Base-by-base conservation (phyloP, 2,797 vertebrate species). In the Crenichthys baileyi region DNA sequence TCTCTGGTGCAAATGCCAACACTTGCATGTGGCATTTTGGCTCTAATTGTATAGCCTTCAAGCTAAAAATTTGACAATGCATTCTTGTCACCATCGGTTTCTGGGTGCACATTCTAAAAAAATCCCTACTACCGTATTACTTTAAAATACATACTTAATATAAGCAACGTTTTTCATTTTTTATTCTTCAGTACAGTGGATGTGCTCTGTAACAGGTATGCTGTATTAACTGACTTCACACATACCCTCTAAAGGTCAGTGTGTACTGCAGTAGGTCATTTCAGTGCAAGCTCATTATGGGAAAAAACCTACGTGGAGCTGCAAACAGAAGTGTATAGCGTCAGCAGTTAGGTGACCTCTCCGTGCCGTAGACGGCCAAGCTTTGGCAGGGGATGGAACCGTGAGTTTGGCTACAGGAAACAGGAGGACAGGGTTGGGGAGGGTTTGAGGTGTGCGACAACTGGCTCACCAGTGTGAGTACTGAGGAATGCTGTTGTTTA, bases 401-500 rank as follows among this genome's bases (percentile, higher is more conserved):
- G 22, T 76, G 79, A 88, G 81, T 81, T 85, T 78, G 84, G 83
- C 76, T 79, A 39, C 26, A 31, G 51, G 22, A 6, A 31, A 22
- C 75, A 70, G 67, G 79, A 46, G 50, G 29, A 48, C 22, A 46
- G 72, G 48, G 36, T 16, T 29, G 55, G 60, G 36, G 61, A 55
- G 75, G 55, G 46, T 77, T 75, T 77, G 82, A 91, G 88, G 91
- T 92, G 90, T 90, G 89, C 79, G 83, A 88, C 41, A 86, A 83
- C 89, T 22, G 87, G 87, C 90, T 93, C 92, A 88, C 88, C 88
- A 91, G 83, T 93, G 93, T 91, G 93, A 94, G 90, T 90, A 73
- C 86, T 84, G 90, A 92, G 93, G 93, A 95, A 95, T 95, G 94
- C 83, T 80, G 86, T 93, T 70, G 91, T 92, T 94, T 91, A 92